Base-by-base conservation (phyloP, 2,888 invertebrate genomes). In the Drosophila peninsularis region DNA sequence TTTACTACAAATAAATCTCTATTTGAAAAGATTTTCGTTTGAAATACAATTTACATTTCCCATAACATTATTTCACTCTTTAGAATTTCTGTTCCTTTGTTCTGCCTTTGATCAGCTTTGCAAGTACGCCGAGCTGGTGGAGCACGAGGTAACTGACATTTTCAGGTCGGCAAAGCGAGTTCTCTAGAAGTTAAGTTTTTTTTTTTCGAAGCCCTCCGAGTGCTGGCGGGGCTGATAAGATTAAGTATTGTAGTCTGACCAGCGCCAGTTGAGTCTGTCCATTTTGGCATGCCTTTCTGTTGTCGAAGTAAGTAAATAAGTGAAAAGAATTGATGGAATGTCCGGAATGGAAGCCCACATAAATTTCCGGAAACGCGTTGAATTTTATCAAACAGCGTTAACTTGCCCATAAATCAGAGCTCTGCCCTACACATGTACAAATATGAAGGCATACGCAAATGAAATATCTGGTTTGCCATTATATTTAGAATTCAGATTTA, bases 381-480 rank as follows among this genome's bases (percentile, higher is more conserved):
- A 55, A 39, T 45, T 34, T 32, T 45, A 45, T 50, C 30, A 60
- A 49, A 50, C 21, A 11, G 30, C 7, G 14, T n/a, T 19, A 44
- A 21, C 27, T 45, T n/a, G 27, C 30, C 11, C 17, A 19, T n/a
- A 30, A 57, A 47, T 36, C 47, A 57, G 34, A 10, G 39, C n/a
- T 32, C 3, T 14, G 7, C 24, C 14, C 2, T 42, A 21, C 2
- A 13, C 13, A 42, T 21, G 17, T 21, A 14, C 3, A 58, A 60
- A 62, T 74, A 50, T 45, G 21, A 55, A 52, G 41, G 62, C 54
- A 39, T 6, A 6, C n/a, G 9, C 14, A 21, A 30, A 19, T 13
- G 5, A 14, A 54, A 62, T 58, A 10, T 58, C 50, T 60, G 41
- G 37, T 21, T 50, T 13, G 14, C 6, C 7, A 24, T 44, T 9